A percentile compares a stretch with the other conserved stretches of the same genome.
These are phyloP conservation scores for Eriocheir sinensis DNA, from an alignment of 1,140 invertebrate species.

Conservation along the genomic window DNA sequence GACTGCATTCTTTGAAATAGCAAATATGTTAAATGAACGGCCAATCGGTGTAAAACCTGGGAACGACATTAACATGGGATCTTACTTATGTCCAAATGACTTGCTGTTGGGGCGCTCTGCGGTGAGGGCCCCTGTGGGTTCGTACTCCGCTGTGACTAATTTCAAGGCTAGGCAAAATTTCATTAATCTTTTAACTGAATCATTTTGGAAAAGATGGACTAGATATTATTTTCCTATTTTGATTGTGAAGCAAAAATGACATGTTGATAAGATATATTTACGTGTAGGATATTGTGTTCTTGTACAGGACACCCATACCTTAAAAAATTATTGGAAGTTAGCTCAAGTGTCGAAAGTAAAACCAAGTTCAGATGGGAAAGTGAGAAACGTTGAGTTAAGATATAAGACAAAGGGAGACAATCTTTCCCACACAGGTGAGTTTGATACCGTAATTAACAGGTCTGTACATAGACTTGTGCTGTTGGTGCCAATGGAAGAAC, in stretches of 20 bases:
- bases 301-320: background rate
- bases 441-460: constrained; percentile 12
- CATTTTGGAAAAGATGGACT: constrained; percentile 41
- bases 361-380: background rate
- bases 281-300: constrained; percentile 35
- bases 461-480: constrained; percentile 24
- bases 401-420: background rate
- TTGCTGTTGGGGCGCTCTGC: background rate
- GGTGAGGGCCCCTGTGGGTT: background rate
- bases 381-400: background rate
- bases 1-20: constrained; percentile 40
- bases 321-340: constrained; percentile 32
- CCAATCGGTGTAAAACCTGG: constrained; percentile 41
- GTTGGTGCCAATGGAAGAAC: background rate
- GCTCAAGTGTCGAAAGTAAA: background rate
- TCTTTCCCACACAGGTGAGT: background rate
- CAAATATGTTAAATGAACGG: constrained; percentile 44
- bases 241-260: constrained; percentile 39
- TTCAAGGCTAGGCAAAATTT: constrained; percentile 26
- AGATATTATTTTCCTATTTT: background rate
- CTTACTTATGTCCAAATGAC: constrained; percentile 52
- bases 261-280: constrained; percentile 29
- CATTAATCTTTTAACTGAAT: constrained; percentile 7
- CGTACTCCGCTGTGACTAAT: background rate
- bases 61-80: background rate